Conservation (phyloP, 2,113 vertebrate species). For the Oxyura jamaicensis region DNA sequence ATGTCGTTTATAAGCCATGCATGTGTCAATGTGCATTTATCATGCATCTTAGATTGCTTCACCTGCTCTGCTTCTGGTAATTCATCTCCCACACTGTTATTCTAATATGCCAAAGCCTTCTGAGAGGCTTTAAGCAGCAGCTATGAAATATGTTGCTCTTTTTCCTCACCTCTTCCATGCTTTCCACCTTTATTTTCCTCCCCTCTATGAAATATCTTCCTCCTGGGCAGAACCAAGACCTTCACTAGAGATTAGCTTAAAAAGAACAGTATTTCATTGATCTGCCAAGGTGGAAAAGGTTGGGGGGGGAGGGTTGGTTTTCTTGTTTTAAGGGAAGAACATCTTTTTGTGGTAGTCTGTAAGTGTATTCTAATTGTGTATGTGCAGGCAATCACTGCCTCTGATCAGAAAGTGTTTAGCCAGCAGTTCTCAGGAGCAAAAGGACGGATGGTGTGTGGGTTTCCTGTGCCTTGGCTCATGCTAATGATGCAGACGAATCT, state of each 20-base stretch:
- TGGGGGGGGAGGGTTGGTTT: neutral
- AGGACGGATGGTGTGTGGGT: neutral
- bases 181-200: neutral
- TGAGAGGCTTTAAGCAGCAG: neutral
- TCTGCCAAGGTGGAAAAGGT: neutral
- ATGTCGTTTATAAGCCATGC: neutral
- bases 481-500: neutral
- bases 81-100: neutral
- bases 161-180: neutral
- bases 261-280: neutral
- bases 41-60: neutral
- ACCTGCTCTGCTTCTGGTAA: neutral
- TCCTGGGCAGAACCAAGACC: neutral
- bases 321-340: neutral
- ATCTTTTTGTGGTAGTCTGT: neutral
- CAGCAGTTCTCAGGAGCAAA: neutral
- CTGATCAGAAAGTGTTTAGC: neutral
- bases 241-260: neutral
- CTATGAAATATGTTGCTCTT: neutral
- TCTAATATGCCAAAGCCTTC: neutral
- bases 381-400: neutral
- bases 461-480: neutral
- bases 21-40: neutral
- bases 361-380: neutral
- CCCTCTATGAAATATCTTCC: neutral